These are phyloP conservation scores for Danaus chrysippus DNA, from an alignment of 2,888 invertebrate genomes.

Conservation along the genomic window DNA sequence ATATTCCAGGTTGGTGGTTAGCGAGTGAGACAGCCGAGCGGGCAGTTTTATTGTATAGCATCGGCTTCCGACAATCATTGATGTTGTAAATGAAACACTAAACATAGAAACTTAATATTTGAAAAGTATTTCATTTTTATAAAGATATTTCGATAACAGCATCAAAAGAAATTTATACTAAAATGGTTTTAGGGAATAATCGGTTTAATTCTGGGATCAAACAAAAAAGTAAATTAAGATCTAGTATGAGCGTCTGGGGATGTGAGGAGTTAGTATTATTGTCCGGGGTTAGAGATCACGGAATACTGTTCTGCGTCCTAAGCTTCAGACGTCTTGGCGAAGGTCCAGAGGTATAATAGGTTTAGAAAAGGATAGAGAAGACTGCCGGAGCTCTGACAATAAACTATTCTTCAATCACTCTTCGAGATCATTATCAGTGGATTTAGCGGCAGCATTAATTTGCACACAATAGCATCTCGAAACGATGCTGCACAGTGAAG, in stretches of 20 bases:
- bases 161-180: no score
- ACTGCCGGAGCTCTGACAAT: background rate
- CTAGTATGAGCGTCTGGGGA: no score
- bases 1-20: constrained; percentile 12
- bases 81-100: background rate
- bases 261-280: no score
- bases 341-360: constrained; percentile 3
- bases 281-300: constrained; percentile 11
- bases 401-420: constrained; percentile 19
- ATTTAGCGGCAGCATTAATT: constrained; percentile 6
- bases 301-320: background rate
- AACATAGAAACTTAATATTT: background rate
- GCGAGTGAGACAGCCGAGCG: constrained; percentile 2
- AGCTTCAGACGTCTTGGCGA: constrained; percentile 4
- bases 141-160: background rate
- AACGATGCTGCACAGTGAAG: background rate
- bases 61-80: constrained; percentile 5
- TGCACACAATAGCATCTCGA: constrained; percentile 4
- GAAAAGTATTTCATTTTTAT: background rate
- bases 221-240: no score
- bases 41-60: constrained; percentile 16
- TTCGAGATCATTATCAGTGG: constrained; percentile 7
- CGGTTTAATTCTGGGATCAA: no score
- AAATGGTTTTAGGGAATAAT: no score
- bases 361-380: background rate